Base-by-base conservation (phyloP, 2,888 invertebrate genomes). In the Perithous albicinctus region DNA sequence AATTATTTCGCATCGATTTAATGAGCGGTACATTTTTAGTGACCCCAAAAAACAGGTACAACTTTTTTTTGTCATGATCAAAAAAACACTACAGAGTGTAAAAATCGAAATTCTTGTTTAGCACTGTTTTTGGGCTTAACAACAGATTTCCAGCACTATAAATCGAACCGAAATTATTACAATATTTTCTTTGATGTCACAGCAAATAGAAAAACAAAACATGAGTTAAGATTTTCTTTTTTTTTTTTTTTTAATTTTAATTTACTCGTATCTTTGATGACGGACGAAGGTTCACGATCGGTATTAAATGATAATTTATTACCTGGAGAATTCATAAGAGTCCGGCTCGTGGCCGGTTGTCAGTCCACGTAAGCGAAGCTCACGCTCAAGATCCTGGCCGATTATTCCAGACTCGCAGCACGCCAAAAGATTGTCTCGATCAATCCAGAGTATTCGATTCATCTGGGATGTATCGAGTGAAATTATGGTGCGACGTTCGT, bases 301-400 rank as follows among this genome's bases (percentile, higher is more conserved):
- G 18, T 48, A 10, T 48, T 20, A 54, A 54, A 26, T 5, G 7
- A 2, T 35, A 18, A 32, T 43, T 61, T 23, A 3, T 64, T 88
- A 94, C 94, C 94, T 97, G 1, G 97, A 97, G 93, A 99, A 99
- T 93, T 99, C 99, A 93, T 98, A 98, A 1, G 99, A 99, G 91
- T 99, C 99, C 0, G 99, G 99, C 91, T 99, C 99, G 92, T 99
- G 99, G 0, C 99, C 99, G 1, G 97, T 96, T 0, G 98, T 99
- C 89, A 95, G 96, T 0, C 98, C 98, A 32, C 96, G 94, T 12
- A 95, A 94, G 12, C 95, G 94, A 89, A 99, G 94, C 93, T 97
- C 96, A 0, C 97, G 94, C 92, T 99, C 99, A 86, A 99, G 93
- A 93, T 99, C 99, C 92, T 99, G 99, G 0, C 99, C 99, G 38